These are phyloP conservation scores for Coptodon bakossiorum DNA, from an alignment of 2,113 vertebrate species.

Conservation along the genomic window DNA sequence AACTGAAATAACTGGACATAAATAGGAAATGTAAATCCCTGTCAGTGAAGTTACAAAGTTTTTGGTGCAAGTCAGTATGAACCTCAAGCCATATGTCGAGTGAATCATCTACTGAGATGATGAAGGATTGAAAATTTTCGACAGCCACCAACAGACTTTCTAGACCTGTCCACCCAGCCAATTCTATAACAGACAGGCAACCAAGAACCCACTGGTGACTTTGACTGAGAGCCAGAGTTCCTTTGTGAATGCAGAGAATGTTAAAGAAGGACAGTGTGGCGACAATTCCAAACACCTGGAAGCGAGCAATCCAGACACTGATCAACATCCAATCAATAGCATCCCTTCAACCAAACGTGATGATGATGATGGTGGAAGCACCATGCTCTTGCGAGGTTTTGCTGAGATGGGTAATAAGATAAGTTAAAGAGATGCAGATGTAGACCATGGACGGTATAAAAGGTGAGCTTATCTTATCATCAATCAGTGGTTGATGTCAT, in stretches of 20 bases:
- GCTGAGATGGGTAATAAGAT: not conserved
- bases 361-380: not conserved
- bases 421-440: not conserved
- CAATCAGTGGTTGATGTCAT: too few species aligned
- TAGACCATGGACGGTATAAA: not conserved
- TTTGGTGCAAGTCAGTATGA: not conserved
- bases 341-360: not conserved
- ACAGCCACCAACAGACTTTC: not conserved
- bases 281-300: not conserved
- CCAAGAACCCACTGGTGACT: not conserved
- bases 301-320: not conserved
- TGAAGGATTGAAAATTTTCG: not conserved
- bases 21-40: not conserved
- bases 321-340: not conserved
- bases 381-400: not conserved
- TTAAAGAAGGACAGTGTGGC: not conserved
- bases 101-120: not conserved
- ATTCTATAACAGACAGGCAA: not conserved
- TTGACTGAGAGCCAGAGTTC: not conserved
- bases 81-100: not conserved
- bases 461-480: not conserved
- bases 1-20: not conserved
- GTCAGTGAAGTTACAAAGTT: not conserved
- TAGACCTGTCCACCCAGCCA: not conserved
- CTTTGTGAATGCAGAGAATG: not conserved